phyloP scores from a whole-genome alignment of 2,888 invertebrate species.

The Aspidiotus destructor region DNA sequence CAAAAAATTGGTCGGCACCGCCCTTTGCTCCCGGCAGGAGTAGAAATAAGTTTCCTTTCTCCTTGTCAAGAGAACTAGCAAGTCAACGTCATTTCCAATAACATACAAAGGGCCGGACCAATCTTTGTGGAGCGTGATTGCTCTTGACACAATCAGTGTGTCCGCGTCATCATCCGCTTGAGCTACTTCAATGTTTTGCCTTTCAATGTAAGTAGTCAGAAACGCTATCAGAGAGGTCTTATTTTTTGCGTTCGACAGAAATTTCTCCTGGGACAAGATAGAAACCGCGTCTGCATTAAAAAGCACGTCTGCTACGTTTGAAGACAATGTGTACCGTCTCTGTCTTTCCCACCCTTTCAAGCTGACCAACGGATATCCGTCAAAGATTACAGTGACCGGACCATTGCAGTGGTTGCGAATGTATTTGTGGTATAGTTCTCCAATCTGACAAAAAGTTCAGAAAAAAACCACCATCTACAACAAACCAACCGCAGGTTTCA shows the following conservation, averaged over 20 bases:
- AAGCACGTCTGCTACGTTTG: too few relatives aligned
- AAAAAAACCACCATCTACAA: slow-evolving; percentile 39
- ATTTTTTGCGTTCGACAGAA: slow-evolving; percentile 36
- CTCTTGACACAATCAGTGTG: slow-evolving; percentile 34
- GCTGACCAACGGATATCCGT: neutral
- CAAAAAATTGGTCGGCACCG: too few relatives aligned
- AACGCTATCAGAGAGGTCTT: slow-evolving; percentile 37
- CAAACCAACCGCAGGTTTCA: neutral
- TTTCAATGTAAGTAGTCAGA: slow-evolving; percentile 34
- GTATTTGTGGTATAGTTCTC: slow-evolving; percentile 1
- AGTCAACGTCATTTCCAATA: slow-evolving; percentile 38
- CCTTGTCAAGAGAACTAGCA: slow-evolving; percentile 36
- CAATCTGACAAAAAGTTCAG: slow-evolving; percentile 5
- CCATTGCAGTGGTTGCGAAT: neutral
- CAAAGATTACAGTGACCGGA: neutral
- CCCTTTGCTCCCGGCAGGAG: too few relatives aligned
- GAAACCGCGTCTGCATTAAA: slow-evolving; percentile 31
- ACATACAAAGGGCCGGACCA: slow-evolving; percentile 25
- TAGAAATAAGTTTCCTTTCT: too few relatives aligned
- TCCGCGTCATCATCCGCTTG: slow-evolving; percentile 38
- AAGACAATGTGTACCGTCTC: neutral
- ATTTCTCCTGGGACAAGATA: slow-evolving; percentile 7
- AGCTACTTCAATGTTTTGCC: slow-evolving; percentile 34
- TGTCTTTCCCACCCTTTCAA: slow-evolving; percentile 19
- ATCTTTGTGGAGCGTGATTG: slow-evolving; percentile 17